Conservation (phyloP, 2,113 vertebrate species). For the Hepsetus odoe region DNA sequence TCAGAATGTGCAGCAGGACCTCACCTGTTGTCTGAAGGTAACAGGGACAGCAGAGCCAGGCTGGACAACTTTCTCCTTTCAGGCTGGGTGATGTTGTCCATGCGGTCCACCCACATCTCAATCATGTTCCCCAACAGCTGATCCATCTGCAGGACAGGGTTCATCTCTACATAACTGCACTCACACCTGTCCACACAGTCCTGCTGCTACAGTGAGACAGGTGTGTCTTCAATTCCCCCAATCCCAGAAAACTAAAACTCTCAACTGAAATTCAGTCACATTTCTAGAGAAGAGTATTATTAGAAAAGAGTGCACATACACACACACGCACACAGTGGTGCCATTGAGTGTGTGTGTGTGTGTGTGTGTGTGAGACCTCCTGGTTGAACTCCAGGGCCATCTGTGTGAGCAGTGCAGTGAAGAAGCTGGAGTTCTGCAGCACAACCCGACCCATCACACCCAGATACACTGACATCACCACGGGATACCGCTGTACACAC, state of each 20-base stretch:
- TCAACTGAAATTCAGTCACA: too few relatives aligned
- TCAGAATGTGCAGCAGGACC: slow-evolving; percentile 1
- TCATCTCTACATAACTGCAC: background rate
- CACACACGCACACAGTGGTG: too few relatives aligned
- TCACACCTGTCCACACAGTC: background rate
- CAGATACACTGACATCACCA: slow-evolving; percentile 95
- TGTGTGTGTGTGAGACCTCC: slow-evolving; percentile 79
- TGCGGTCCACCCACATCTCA: slow-evolving; percentile 98
- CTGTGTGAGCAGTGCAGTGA: slow-evolving; percentile 89
- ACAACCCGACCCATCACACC: slow-evolving; percentile 91
- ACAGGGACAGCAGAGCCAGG: slow-evolving; percentile 89
- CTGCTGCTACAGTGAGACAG: too few relatives aligned
- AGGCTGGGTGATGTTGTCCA: slow-evolving; percentile 98
- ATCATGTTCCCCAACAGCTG: slow-evolving; percentile 89
- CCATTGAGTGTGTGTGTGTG: too few relatives aligned
- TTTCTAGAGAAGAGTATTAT: too few relatives aligned
- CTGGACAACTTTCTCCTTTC: slow-evolving; percentile 96
- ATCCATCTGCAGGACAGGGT: slow-evolving; percentile 77
- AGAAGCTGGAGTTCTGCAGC: slow-evolving; percentile 91
- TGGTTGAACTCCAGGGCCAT: slow-evolving; percentile 88
- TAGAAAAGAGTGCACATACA: too few relatives aligned
- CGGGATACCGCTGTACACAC: slow-evolving; percentile 86
- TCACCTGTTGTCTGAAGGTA: slow-evolving; percentile 91
- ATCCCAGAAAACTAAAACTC: too few relatives aligned
- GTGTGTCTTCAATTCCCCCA: too few relatives aligned